Evolutionary conservation across 2,797 vertebrate species (phyloP).

Genomic region (Circus cinereus): DNA sequence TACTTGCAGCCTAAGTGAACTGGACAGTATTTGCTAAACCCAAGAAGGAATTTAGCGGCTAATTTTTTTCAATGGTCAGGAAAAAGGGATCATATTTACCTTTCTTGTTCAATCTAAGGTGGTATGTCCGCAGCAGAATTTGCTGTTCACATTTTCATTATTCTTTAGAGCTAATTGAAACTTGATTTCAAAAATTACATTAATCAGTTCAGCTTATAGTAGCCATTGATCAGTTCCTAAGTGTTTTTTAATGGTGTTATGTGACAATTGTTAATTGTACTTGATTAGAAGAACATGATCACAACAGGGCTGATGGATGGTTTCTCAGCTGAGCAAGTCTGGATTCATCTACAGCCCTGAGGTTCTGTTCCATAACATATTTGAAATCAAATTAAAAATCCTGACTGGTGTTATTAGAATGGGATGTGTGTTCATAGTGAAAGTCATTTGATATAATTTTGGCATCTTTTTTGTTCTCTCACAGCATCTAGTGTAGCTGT

Average conservation of each 20-base stretch:
- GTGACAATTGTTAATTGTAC: neutral
- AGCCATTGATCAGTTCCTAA: neutral
- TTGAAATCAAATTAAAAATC: constrained; percentile 26
- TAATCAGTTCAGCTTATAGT: neutral
- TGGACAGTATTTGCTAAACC: neutral
- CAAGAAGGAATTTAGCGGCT: neutral
- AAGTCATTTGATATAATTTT: neutral
- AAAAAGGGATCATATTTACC: neutral
- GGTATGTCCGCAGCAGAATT: neutral
- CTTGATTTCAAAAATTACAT: neutral
- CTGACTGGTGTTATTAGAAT: neutral
- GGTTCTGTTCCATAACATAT: neutral
- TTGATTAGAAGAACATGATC: neutral
- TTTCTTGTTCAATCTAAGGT: neutral
- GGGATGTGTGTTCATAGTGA: neutral
- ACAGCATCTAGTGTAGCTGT: neutral
- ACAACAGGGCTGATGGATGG: neutral
- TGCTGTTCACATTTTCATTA: neutral
- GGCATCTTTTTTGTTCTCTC: neutral
- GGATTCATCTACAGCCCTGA: neutral
- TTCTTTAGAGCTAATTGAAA: neutral
- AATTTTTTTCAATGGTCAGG: neutral
- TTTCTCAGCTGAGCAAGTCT: neutral
- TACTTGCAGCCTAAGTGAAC: neutral
- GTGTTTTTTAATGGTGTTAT: neutral